These are phyloP conservation scores for Cheirogaleus medius DNA, from an alignment of 2,113 vertebrate species.

Conservation along the genomic window DNA sequence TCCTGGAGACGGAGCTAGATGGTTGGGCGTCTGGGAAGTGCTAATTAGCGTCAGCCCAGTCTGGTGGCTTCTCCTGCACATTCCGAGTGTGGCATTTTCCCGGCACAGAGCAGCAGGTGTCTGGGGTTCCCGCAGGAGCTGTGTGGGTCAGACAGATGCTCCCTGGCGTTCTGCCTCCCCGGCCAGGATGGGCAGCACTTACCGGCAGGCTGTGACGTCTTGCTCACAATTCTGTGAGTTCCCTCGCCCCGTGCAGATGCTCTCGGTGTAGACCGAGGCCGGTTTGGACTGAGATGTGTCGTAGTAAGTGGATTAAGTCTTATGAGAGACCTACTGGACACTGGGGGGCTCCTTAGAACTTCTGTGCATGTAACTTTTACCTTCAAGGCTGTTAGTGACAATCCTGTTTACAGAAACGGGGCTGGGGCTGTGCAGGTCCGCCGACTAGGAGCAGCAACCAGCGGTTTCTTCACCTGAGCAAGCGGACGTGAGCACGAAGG, in stretches of 20 bases:
- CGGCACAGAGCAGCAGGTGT: rapidly evolving
- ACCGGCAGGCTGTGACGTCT: rapidly evolving
- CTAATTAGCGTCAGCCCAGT: not conserved
- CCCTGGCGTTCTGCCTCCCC: no score
- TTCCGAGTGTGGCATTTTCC: no score
- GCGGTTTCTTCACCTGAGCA: not conserved
- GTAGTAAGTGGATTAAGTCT: not conserved
- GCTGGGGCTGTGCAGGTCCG: no score
- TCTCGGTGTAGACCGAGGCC: not conserved
- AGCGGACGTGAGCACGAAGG: not conserved
- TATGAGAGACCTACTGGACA: not conserved
- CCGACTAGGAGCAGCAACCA: rapidly evolving
- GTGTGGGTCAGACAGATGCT: no score
- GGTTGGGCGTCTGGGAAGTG: not conserved
- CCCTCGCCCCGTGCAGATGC: rapidly evolving
- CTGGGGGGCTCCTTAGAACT: no score
- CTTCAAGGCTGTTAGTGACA: not conserved
- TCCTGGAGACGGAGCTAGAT: not conserved
- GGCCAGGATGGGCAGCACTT: no score
- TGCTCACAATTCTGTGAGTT: no score
- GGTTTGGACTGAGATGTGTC: no score
- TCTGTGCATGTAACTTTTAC: not conserved
- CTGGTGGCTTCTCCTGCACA: no score
- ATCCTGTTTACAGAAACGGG: not conserved
- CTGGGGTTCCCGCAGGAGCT: not conserved